Percentiles rank a stretch among this genome's conserved stretches.
phyloP scores from a whole-genome alignment of 1,140 invertebrate genomes.

The Nasonia longicornis region DNA sequence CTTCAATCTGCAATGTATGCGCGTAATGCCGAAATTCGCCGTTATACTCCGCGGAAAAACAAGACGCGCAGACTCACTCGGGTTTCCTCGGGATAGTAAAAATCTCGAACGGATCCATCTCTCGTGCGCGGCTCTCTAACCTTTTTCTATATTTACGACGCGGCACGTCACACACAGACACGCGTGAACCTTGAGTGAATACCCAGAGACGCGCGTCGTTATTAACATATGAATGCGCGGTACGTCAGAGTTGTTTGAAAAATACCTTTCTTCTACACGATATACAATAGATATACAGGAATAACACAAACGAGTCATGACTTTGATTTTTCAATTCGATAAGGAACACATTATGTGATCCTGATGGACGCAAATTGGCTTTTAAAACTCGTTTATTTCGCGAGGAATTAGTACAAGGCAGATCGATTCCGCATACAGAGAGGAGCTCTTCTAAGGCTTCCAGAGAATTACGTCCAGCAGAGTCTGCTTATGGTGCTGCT shows the following conservation, averaged over 20 bases:
- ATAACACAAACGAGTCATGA: not conserved
- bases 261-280: not conserved
- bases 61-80: slow-evolving; percentile 26
- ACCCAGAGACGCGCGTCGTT: not conserved
- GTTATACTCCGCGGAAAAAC: not conserved
- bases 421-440: not conserved
- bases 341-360: not conserved
- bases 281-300: too few relatives aligned
- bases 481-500: slow-evolving; percentile 48
- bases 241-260: not conserved
- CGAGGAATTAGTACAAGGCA: too few relatives aligned
- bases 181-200: not conserved
- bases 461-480: slow-evolving; percentile 51
- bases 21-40: not conserved
- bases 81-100: slow-evolving; percentile 5
- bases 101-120: slow-evolving; percentile 24
- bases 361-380: too few relatives aligned
- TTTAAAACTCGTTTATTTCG: too few relatives aligned
- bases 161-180: not conserved
- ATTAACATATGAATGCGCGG: not conserved
- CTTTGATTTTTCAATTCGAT: not conserved
- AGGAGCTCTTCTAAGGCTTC: slow-evolving; percentile 31
- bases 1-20: slow-evolving; percentile 4
- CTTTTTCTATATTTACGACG: not conserved
- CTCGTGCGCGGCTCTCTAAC: not conserved